Evolutionary conservation across 2,888 invertebrate genomes (phyloP), one percentile per base, ranked within the genome.

Genomic region (Caenorhabditis virilis): DNA sequence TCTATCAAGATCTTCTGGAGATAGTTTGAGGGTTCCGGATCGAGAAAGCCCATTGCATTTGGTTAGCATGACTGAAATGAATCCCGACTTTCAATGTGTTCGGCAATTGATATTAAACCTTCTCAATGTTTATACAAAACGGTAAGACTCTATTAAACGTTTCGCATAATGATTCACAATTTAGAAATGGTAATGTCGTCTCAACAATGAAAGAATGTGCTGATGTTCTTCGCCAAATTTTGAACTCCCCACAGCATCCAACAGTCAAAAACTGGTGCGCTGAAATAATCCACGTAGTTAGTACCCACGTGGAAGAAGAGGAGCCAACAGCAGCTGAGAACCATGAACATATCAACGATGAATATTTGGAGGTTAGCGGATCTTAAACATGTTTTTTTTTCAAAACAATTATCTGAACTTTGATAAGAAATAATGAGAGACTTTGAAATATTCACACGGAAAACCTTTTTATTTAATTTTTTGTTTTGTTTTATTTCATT

Each of bases 321-420:
- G 83, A 83, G 62, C 85, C 85, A 67, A 84, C 85, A 16, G 84
- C 85, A 56, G 76, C 83, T 25, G 85, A 85, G 51, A 84, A 83
- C 56, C 84, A 84, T 36, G 86, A 86, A 53, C 84, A 84, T 45
- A 85, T 86, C 25, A 85, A 86, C 70, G 84, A 84, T 41, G 86
- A 87, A 69, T 87, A 87, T 74, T 83, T 85, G 69, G 85, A 85
- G 80, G 87, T 87, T n/a, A n/a, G n/a, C n/a, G n/a, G n/a, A n/a
- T n/a, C n/a, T n/a, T n/a, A n/a, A n/a, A n/a, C n/a, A n/a, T n/a
- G n/a, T n/a, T n/a, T n/a, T n/a, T n/a, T n/a, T n/a, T n/a, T n/a
- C n/a, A n/a, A n/a, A n/a, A n/a, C n/a, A n/a, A n/a, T n/a, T n/a
- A n/a, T n/a, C n/a, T n/a, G n/a, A n/a, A n/a, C n/a, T n/a, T n/a